These are phyloP conservation scores for Philaethria dido DNA, from an alignment of 2,888 invertebrate species.

Conservation along the genomic window DNA sequence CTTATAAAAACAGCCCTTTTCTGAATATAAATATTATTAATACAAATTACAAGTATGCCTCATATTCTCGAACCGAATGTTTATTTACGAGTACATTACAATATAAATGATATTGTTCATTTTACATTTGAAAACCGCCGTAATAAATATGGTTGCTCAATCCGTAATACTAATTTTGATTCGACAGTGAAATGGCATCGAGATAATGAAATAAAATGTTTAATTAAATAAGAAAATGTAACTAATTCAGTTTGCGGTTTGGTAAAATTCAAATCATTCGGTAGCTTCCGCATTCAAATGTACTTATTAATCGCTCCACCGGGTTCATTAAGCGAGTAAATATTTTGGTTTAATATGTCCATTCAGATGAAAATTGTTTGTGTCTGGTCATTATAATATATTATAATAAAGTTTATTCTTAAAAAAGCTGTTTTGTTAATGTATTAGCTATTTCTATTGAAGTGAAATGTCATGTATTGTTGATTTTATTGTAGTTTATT, in stretches of 20 bases:
- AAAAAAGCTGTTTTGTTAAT: not conserved
- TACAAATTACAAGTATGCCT: not conserved
- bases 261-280: slow-evolving; percentile 45
- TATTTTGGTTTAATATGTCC: slow-evolving; percentile 31
- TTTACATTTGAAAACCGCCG: not conserved
- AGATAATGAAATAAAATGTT: slow-evolving; percentile 39
- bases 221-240: slow-evolving; percentile 44
- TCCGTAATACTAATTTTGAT: slow-evolving; percentile 16
- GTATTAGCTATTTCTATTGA: not conserved
- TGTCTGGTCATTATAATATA: slow-evolving; percentile 6
- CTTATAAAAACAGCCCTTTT: too few relatives aligned
- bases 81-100: slow-evolving; percentile 2
- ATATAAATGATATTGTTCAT: too few relatives aligned
- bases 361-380: slow-evolving; percentile 26
- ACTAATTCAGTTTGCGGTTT: slow-evolving; percentile 43
- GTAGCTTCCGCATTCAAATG: slow-evolving; percentile 42
- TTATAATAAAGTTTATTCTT: not conserved
- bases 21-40: not conserved
- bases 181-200: slow-evolving; percentile 28
- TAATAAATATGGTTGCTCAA: slow-evolving; percentile 1
- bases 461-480: not conserved
- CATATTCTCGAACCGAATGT: not conserved
- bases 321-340: slow-evolving; percentile 33
- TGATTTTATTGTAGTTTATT: too few relatives aligned
- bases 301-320: slow-evolving; percentile 35